Evolutionary conservation across 30 jellyfish, hydroid and myxozoan species (phyloP).

Genomic region (Pseudorhiza aurosa): DNA sequence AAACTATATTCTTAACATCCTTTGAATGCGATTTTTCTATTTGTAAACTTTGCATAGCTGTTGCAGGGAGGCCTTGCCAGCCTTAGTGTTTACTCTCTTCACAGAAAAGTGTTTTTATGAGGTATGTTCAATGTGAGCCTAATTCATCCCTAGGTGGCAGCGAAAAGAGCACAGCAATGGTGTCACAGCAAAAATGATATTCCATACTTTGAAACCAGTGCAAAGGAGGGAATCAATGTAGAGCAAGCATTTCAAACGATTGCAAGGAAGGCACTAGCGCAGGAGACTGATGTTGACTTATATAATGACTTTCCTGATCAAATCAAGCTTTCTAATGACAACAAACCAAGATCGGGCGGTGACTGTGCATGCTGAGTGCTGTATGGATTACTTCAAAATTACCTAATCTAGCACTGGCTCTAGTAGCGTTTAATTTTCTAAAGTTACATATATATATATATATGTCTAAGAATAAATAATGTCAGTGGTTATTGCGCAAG

Average conservation of each 20-base stretch:
- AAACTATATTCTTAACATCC: no score
- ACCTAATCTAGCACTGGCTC: not conserved
- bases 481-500: no score
- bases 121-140: no score
- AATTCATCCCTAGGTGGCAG: conserved; percentile 81
- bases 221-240: conserved; percentile 98
- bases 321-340: conserved; percentile 88
- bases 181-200: conserved; percentile 97
- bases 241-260: conserved; percentile 99
- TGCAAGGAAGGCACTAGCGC: conserved; percentile 99
- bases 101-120: no score
- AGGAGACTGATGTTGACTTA: conserved; percentile 97
- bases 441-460: no score
- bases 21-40: no score
- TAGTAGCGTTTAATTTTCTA: conserved; percentile 14
- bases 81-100: no score
- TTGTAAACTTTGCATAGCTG: no score
- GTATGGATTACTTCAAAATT: not conserved
- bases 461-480: no score
- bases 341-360: conserved; percentile 92
- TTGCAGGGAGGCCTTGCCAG: no score
- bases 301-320: conserved; percentile 99
- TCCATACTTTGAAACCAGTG: conserved; percentile 99
- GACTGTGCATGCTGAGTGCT: conserved; percentile 96
- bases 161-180: conserved; percentile 99